Evolutionary conservation across 2,113 vertebrate species (phyloP), one percentile per base, ranked within the genome.

Genomic region (Oreochromis aureus): DNA sequence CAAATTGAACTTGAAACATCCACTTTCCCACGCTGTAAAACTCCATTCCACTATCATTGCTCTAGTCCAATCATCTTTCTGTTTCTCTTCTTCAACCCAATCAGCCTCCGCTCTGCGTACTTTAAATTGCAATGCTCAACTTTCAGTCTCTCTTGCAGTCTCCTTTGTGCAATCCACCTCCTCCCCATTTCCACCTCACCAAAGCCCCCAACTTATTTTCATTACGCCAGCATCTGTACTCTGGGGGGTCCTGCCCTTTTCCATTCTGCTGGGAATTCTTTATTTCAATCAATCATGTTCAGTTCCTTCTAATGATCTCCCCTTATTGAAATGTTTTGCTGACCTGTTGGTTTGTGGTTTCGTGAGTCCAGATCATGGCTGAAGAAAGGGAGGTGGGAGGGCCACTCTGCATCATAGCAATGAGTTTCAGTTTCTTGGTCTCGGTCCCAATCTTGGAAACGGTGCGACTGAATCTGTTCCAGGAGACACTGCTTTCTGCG

Each of bases 381-480:
- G 96, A 93, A 96, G 88, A 71, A 97, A 63, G 87, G 96, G 82
- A 92, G 94, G 41, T 93, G 93, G 3, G 94, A 88, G 69, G 95
- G 94, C 90, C 98, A 97, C 6, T 97, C 96, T 34, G 96, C 79
- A 73, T 97, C 96, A 0, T 97, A 97, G 90, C 96, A 95, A 1
- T 96, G 96, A 39, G 95, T 91, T 22, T 97, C 97, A 6, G 95
- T 80, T 6, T 94, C 88, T 16, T 78, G 90, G 5, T 91, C 91
- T 4, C 24, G 85, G 19, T 98, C 97, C 97, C 98, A 98, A 16
- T 98, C 97, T 0, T 96, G 93, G 44, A 97, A 95, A 27, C 96
- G 97, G 34, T 95, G 96, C 18, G 97, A 95, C 92, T 97, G 97
- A 86, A 97, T 96, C 92, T 96, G 97, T 89, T 98, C 98, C 94